These are phyloP conservation scores for Agapornis canus DNA, from an alignment of 2,797 vertebrate species.

Conservation along the genomic window DNA sequence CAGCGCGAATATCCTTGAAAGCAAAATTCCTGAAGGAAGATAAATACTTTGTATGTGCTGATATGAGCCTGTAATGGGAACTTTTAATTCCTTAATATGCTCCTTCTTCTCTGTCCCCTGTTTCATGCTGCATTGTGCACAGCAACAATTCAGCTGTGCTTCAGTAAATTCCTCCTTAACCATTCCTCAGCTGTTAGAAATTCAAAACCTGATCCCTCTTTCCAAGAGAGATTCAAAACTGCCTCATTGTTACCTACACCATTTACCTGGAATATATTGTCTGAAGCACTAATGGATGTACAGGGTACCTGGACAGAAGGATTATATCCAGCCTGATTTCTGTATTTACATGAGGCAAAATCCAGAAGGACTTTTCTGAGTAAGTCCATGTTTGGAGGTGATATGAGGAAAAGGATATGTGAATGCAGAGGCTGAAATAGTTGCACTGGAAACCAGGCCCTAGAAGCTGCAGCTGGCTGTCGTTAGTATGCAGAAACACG, in stretches of 20 bases:
- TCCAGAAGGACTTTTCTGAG: background rate
- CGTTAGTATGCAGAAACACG: background rate
- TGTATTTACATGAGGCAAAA: background rate
- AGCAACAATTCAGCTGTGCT: background rate
- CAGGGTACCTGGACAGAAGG: background rate
- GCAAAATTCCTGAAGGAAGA: background rate
- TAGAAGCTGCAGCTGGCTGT: background rate
- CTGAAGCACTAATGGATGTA: background rate
- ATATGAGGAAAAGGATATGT: background rate
- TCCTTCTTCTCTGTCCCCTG: background rate
- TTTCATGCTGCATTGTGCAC: slow-evolving; percentile 7
- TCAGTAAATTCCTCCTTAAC: background rate
- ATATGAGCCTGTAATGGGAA: background rate
- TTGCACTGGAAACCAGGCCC: background rate
- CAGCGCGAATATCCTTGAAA: background rate
- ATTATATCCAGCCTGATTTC: background rate
- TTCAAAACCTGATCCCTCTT: background rate
- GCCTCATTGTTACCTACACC: background rate
- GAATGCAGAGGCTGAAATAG: background rate
- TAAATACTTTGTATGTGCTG: background rate
- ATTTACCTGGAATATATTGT: background rate
- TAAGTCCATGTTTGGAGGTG: background rate
- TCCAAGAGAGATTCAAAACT: background rate
- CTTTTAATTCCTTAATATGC: background rate
- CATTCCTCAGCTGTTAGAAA: background rate